Evolutionary conservation across 2,113 vertebrate species (phyloP), one percentile per base, ranked within the genome.

Genomic region (Asarcornis scutulata): DNA sequence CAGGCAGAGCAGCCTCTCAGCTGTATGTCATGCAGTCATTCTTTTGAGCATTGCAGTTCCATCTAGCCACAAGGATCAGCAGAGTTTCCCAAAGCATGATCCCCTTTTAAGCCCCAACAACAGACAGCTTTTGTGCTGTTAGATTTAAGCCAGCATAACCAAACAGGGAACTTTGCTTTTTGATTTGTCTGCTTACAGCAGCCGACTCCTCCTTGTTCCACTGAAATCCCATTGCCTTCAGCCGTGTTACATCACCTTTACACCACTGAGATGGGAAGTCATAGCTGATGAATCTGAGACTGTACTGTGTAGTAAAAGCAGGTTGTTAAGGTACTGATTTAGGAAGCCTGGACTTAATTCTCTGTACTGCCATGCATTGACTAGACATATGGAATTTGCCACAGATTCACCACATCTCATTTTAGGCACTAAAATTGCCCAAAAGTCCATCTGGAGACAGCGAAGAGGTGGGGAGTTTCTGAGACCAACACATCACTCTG

Each of bases 401-500:
- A 9, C 29, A 4, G 52, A 17, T 53, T 40, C 25, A n/a, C 63
- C 58, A 9, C 36, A 2, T 44, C 63, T 53, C 50, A 2, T 27
- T 76, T 34, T 4, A 34, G 64, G 67, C 69, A 32, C 42, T 42
- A 2, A 17, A 48, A 29, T 26, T 50, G 26, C 58, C 64, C 22
- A 2, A 1, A 7, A 38, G 44, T 52, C 52, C 23, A 7, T 13
- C 52, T 16, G 0, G 10, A 53, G 56, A 60, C 46, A 40, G 44
- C 66, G 26, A 73, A 29, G 29, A 34, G 52, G 36, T 9, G 4
- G 36, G 23, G 48, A 4, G 31, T 13, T 86, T 34, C 55, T 6
- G 10, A 15, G 82, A 4, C 48, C 15, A 3, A 6, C 52, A n/a
- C 27, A 3, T 34, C 6, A 1, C 8, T 0, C 23, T 73, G 91